Evolutionary conservation across 1,140 invertebrate species (phyloP).

Genomic region (Eumeta japonica): DNA sequence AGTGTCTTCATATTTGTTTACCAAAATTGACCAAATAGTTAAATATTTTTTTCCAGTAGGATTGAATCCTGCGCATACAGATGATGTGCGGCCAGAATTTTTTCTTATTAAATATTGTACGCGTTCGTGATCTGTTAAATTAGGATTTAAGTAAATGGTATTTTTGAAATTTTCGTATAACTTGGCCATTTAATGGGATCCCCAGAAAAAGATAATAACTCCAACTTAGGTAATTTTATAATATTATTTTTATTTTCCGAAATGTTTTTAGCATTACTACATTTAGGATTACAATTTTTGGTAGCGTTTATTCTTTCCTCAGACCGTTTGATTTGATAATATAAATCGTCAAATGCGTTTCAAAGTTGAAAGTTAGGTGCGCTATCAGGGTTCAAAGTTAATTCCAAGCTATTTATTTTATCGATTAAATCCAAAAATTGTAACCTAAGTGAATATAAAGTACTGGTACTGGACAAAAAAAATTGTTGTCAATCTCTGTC

Average conservation of each 20-base stretch:
- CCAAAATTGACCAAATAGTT: not conserved
- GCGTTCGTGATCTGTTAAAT: too few relatives aligned
- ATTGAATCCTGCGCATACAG: not conserved
- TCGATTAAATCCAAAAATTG: not conserved
- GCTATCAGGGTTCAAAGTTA: not conserved
- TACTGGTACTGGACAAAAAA: not conserved
- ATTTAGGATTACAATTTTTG: not conserved
- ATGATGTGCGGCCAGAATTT: not conserved
- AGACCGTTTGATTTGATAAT: not conserved
- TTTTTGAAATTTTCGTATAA: not conserved
- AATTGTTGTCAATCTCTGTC: not conserved
- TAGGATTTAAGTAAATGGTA: not conserved
- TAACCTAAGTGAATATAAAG: not conserved
- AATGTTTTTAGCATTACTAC: not conserved
- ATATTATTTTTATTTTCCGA: conserved; percentile 1
- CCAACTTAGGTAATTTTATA: not conserved
- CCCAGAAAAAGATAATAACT: not conserved
- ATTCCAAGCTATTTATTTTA: not conserved
- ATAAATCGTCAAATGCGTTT: not conserved
- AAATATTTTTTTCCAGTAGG: not conserved
- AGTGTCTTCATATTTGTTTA: conserved; percentile 1
- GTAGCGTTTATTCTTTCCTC: not conserved
- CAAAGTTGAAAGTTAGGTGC: not conserved
- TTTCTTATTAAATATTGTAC: conserved; percentile 1
- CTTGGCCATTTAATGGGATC: not conserved